These are phyloP conservation scores for Squalus acanthias DNA, from an alignment of 2,797 vertebrate genomes.

Conservation along the genomic window DNA sequence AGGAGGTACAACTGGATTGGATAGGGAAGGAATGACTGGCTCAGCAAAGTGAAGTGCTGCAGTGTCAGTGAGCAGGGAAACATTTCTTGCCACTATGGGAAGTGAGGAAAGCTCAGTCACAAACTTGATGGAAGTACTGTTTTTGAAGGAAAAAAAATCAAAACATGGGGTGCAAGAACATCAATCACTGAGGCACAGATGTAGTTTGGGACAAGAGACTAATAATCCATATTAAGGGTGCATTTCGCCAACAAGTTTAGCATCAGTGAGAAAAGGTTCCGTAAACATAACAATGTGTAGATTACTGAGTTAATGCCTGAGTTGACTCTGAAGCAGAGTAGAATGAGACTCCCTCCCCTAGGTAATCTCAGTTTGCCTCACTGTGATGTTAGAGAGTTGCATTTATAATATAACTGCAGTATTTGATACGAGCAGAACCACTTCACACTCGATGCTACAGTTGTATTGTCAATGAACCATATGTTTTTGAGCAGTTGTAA, in stretches of 20 bases:
- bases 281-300: too few species aligned
- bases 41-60: background rate
- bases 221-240: background rate
- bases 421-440: background rate
- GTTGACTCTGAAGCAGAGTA: background rate
- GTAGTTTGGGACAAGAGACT: too few species aligned
- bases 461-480: background rate
- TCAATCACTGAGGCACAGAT: background rate
- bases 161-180: background rate
- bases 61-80: background rate
- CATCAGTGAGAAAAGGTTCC: background rate
- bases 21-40: background rate
- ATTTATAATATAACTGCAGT: background rate
- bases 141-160: background rate
- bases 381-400: background rate
- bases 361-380: background rate
- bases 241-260: background rate
- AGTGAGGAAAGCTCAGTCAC: background rate
- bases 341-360: background rate
- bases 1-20: background rate
- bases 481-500: background rate
- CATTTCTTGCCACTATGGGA: background rate
- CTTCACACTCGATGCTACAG: background rate
- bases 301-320: background rate
- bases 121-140: background rate